Conservation (phyloP, 2,113 vertebrate species). For the Protomyctophum bolini region DNA sequence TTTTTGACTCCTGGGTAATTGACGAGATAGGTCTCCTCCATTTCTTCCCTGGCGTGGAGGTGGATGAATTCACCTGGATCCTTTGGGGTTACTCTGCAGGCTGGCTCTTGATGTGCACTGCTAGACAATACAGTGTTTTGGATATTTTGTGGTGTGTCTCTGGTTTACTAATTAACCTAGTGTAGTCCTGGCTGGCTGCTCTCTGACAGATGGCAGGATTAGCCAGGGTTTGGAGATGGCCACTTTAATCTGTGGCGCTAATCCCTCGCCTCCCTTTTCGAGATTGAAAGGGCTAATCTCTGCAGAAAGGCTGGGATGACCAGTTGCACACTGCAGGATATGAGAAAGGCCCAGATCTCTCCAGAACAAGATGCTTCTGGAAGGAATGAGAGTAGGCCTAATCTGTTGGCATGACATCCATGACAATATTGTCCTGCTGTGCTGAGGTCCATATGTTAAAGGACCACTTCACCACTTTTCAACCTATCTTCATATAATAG, state of each 20-base stretch:
- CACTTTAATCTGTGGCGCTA: conserved; percentile 78
- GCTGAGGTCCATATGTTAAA: too few relatives aligned
- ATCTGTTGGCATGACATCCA: conserved; percentile 12
- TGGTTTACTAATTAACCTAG: conserved; percentile 57
- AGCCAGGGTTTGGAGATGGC: conserved; percentile 68
- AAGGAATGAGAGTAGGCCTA: conserved; percentile 22
- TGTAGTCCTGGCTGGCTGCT: conserved; percentile 62
- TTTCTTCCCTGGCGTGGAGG: conserved; percentile 35
- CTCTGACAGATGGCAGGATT: conserved; percentile 85
- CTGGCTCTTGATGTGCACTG: not conserved
- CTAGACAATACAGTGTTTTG: conserved; percentile 17
- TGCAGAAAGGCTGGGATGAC: conserved; percentile 46
- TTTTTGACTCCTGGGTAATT: conserved; percentile 84
- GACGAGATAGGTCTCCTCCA: conserved; percentile 84
- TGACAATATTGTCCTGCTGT: too few relatives aligned
- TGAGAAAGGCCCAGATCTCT: conserved; percentile 43
- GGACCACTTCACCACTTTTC: too few relatives aligned
- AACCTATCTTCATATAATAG: too few relatives aligned
- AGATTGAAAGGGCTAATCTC: conserved; percentile 63
- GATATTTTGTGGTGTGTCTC: conserved; percentile 17
- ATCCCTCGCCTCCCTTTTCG: conserved; percentile 61
- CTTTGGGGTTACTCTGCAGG: not conserved
- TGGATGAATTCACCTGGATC: conserved; percentile 3
- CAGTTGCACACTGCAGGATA: conserved; percentile 25
- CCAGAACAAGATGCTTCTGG: conserved; percentile 56